Conservation (phyloP, 2,113 vertebrate species). For the Aphelocoma coerulescens region DNA sequence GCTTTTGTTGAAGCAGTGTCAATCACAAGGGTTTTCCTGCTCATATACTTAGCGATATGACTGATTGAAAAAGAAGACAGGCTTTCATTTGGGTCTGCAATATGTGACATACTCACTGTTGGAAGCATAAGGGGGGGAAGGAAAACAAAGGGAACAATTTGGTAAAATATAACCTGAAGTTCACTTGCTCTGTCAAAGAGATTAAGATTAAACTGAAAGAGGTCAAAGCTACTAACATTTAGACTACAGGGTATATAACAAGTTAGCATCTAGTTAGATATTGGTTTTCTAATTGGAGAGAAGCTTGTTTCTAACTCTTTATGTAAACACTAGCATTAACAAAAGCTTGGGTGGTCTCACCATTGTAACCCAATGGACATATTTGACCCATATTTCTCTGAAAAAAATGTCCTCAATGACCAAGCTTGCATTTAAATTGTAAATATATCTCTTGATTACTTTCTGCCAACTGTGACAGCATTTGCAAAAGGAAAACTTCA, state of each 20-base stretch:
- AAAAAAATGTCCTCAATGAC: slow-evolving; percentile 12
- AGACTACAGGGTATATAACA: slow-evolving; percentile 65
- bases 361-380: slow-evolving; percentile 15
- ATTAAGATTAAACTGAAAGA: slow-evolving; percentile 73
- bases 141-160: slow-evolving; percentile 53
- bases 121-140: neutral
- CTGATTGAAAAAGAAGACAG: slow-evolving; percentile 61
- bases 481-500: slow-evolving; percentile 56
- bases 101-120: slow-evolving; percentile 23
- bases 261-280: slow-evolving; percentile 65
- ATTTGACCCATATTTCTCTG: slow-evolving; percentile 44
- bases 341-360: slow-evolving; percentile 61
- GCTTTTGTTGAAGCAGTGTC: slow-evolving; percentile 74
- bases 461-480: slow-evolving; percentile 36
- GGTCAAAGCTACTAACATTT: slow-evolving; percentile 76
- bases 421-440: slow-evolving; percentile 54
- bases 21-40: slow-evolving; percentile 69
- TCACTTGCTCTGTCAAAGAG: slow-evolving; percentile 65
- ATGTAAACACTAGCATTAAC: slow-evolving; percentile 66
- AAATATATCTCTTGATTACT: slow-evolving; percentile 58
- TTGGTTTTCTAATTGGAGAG: slow-evolving; percentile 63
- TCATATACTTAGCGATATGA: slow-evolving; percentile 63
- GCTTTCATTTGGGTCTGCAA: slow-evolving; percentile 58
- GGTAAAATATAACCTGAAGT: slow-evolving; percentile 59
- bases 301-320: slow-evolving; percentile 64